These are phyloP conservation scores for Sebastolobus alascanus DNA, from an alignment of 2,797 vertebrate species.

Conservation along the genomic window DNA sequence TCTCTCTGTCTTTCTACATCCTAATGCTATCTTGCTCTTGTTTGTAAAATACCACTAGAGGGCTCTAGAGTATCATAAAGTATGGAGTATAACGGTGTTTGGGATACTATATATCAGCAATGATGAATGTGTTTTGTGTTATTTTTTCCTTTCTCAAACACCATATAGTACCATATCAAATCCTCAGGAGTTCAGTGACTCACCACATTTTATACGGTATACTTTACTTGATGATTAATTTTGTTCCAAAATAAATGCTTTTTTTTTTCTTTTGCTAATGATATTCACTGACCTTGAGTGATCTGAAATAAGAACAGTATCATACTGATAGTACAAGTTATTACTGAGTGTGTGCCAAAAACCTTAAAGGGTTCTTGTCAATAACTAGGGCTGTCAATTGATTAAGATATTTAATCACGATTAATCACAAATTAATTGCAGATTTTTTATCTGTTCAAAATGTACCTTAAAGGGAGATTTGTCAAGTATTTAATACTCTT, in stretches of 20 bases:
- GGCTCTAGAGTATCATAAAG: constrained; percentile 34
- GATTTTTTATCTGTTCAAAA: too few relatives aligned
- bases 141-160: neutral
- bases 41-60: constrained; percentile 44
- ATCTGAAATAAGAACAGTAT: constrained; percentile 3
- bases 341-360: neutral
- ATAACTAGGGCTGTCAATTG: too few relatives aligned
- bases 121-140: neutral
- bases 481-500: too few relatives aligned
- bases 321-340: neutral
- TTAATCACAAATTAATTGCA: too few relatives aligned
- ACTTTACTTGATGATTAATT: neutral
- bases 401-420: too few relatives aligned
- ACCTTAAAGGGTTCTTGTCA: neutral
- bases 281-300: neutral
- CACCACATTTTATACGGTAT: neutral
- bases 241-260: neutral
- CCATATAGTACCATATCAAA: neutral
- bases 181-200: neutral
- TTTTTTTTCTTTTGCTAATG: neutral
- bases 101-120: neutral
- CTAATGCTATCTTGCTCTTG: neutral
- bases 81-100: neutral
- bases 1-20: neutral
- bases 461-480: too few relatives aligned